These are phyloP conservation scores for Lumbricus terrestris DNA, from an alignment of 2,888 invertebrate species.

Conservation along the genomic window DNA sequence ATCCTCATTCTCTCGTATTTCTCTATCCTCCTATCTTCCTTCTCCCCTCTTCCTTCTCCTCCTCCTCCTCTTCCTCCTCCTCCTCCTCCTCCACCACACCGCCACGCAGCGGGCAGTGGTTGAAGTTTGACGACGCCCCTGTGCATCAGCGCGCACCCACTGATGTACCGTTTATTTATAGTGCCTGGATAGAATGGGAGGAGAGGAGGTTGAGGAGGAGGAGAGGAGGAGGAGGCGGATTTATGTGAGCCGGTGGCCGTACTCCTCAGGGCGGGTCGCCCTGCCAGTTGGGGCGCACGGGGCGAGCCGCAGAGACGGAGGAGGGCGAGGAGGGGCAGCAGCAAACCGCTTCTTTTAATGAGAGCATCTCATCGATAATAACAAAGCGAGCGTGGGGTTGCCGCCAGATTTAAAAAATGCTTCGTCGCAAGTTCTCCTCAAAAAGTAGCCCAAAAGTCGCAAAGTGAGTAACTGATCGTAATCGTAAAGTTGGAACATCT, in stretches of 20 bases:
- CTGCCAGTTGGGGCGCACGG: not conserved
- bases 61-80: not conserved
- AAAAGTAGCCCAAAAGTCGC: too few relatives aligned
- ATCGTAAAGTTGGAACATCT: too few relatives aligned
- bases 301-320: not conserved
- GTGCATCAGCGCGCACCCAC: not conserved
- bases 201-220: too few relatives aligned
- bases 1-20: not conserved
- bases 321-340: not conserved
- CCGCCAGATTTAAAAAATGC: too few relatives aligned
- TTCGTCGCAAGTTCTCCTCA: too few relatives aligned
- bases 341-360: not conserved
- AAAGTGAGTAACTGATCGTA: too few relatives aligned
- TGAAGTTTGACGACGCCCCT: not conserved
- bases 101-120: not conserved
- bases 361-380: not conserved
- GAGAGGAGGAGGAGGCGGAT: too few relatives aligned
- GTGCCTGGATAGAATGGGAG: not conserved
- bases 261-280: not conserved
- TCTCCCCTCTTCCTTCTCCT: not conserved
- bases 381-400: not conserved
- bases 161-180: not conserved
- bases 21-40: not conserved
- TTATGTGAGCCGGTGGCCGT: too few relatives aligned
- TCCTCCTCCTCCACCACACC: not conserved